Evolutionary conservation across 2,797 vertebrate species (phyloP).

Genomic region (Cetoscarus ocellatus): DNA sequence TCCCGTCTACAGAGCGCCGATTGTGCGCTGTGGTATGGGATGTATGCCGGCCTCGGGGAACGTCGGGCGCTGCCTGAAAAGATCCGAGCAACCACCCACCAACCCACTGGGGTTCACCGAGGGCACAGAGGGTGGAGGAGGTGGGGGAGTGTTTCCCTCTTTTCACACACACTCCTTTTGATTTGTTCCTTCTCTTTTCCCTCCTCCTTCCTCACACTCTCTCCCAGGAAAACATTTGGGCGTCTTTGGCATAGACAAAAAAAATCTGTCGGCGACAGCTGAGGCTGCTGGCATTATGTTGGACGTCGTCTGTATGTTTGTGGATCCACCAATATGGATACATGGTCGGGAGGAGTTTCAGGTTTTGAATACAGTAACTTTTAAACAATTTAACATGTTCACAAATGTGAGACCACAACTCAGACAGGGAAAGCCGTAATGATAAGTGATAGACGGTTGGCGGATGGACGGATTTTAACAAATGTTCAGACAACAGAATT

Average conservation of each 20-base stretch:
- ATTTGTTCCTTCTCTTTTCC: conserved; percentile 48
- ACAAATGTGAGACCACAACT: too few species aligned
- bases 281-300: too few species aligned
- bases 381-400: too few species aligned
- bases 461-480: too few species aligned
- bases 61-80: conserved; percentile 53
- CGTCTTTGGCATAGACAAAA: conserved; percentile 25
- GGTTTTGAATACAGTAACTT: too few species aligned
- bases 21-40: conserved; percentile 77
- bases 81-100: conserved; percentile 66
- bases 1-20: conserved; percentile 68
- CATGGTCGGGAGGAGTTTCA: too few species aligned
- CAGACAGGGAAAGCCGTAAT: too few species aligned
- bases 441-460: too few species aligned
- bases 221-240: conserved; percentile 51
- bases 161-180: conserved; percentile 67
- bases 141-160: conserved; percentile 58
- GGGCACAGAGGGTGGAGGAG: conserved; percentile 60
- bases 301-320: too few species aligned
- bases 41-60: conserved; percentile 59
- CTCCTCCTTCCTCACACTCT: conserved; percentile 35
- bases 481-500: too few species aligned
- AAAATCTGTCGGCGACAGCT: too few species aligned
- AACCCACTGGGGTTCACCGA: conserved; percentile 70
- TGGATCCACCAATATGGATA: too few species aligned